Evolutionary conservation across 2,113 vertebrate species (phyloP), one percentile per base, ranked within the genome.

Genomic region (Etheostoma spectabile): DNA sequence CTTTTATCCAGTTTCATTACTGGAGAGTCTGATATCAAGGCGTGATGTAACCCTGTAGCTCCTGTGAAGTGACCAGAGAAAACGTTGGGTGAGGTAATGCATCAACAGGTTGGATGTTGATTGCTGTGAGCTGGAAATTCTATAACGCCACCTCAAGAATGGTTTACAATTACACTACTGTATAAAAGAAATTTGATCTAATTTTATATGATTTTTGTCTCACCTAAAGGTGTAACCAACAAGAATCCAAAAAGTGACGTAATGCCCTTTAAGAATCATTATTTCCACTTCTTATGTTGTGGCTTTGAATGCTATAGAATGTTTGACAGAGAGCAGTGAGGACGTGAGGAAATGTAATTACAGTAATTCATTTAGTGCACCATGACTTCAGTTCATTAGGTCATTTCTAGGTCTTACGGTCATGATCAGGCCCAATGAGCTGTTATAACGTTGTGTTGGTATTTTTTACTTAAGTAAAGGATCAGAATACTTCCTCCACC

Each of bases 1-100:
- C 6, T 75, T 82, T 55, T 63, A 61, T 76, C n/a, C 72, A 57
- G 19, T 75, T 69, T 70, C 56, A 56, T 74, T 71, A 75, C 55
- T 21, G 46, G n/a, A 55, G 19, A 68, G 14, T 15, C 10, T 8
- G 27, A 56, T 27, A 33, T 16, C n/a, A 49, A 24, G 52, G 38
- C 14, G 42, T 66, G 45, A 66, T 1, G 18, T 59, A 24, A 73
- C 27, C 13, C 60, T 49, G 60, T 61, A 57, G 38, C 4, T 51
- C 13, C 16, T 52, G 51, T n/a, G n/a, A 30, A 30, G 30, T 16
- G 2, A 13, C 3, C 52, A 48, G 38, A 35, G 52, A n/a, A 57
- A 12, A 35, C 13, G 19, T 16, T 21, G 42, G n/a, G 4, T 48
- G 22, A 42, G 38, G n/a, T 38, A 72, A 24, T 64, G 27, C 16